Evolutionary conservation across 2,797 vertebrate species (phyloP).

Genomic region (Otolemur crassicaudatus): DNA sequence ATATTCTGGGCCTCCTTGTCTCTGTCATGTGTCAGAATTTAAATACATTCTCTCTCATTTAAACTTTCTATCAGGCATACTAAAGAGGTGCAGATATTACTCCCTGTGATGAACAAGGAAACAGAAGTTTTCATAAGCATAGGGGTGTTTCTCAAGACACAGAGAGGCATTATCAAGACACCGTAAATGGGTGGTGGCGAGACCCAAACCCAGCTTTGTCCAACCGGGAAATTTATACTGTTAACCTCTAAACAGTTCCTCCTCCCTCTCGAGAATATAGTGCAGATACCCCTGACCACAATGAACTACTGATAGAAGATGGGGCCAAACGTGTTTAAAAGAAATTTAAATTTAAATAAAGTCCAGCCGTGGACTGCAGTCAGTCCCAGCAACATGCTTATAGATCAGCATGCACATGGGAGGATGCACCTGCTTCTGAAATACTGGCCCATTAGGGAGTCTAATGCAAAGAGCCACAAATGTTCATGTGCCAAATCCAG

Average conservation of each 20-base stretch:
- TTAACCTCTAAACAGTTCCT: fast-evolving
- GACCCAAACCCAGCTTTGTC: neutral
- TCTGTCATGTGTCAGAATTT: neutral
- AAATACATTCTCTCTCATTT: neutral
- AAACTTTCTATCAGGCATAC: neutral
- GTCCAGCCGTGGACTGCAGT: neutral
- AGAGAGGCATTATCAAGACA: neutral
- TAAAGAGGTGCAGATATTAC: neutral
- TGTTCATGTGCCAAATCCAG: neutral
- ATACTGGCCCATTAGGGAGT: fast-evolving
- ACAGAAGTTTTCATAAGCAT: neutral
- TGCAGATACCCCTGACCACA: fast-evolving
- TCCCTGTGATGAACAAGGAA: neutral
- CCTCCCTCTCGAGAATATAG: fast-evolving
- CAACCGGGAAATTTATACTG: neutral
- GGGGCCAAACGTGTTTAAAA: neutral
- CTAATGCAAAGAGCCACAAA: neutral
- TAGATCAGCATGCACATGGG: fast-evolving
- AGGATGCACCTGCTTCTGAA: neutral
- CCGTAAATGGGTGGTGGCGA: neutral
- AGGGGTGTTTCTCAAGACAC: neutral
- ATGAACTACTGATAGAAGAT: fast-evolving
- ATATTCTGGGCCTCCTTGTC: neutral
- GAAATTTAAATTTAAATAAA: neutral
- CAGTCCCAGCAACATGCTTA: neutral